Conservation (phyloP, 2,797 vertebrate species). For the Chaunax sp. region DNA sequence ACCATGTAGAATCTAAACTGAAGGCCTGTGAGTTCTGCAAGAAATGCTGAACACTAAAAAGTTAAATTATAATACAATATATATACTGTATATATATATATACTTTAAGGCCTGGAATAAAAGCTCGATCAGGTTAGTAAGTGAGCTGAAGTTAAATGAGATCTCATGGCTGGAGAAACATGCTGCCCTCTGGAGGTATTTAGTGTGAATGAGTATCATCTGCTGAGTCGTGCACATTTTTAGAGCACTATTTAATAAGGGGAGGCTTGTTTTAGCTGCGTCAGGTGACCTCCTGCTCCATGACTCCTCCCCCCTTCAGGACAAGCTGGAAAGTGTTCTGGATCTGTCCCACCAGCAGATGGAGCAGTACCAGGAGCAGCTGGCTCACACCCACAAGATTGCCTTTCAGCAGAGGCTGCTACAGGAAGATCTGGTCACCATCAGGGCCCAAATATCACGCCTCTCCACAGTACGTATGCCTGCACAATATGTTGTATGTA, state of each 20-base stretch:
- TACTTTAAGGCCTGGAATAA: no score
- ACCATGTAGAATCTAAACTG: neutral
- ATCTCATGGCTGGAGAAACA: constrained; percentile 3
- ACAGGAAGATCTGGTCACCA: constrained; percentile 94
- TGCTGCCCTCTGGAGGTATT: constrained; percentile 44
- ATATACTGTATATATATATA: no score
- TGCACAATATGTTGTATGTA: neutral
- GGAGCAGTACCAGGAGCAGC: constrained; percentile 94
- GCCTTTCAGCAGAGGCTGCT: constrained; percentile 94
- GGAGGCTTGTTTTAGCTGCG: constrained; percentile 5
- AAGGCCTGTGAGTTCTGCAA: neutral
- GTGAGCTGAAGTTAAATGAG: neutral
- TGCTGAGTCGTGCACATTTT: neutral
- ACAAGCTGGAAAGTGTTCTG: constrained; percentile 93
- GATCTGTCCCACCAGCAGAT: constrained; percentile 94
- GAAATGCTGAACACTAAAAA: neutral
- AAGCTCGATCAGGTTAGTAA: no score
- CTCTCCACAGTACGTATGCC: constrained; percentile 85
- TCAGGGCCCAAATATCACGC: constrained; percentile 93
- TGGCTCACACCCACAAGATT: constrained; percentile 91
- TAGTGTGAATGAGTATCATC: neutral
- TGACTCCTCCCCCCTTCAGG: constrained; percentile 75
- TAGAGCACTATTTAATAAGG: neutral
- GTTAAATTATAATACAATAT: neutral
- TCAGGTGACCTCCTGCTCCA: neutral